Evolutionary conservation across 2,797 vertebrate genomes (phyloP).

Genomic region (Tragelaphus oryx): DNA sequence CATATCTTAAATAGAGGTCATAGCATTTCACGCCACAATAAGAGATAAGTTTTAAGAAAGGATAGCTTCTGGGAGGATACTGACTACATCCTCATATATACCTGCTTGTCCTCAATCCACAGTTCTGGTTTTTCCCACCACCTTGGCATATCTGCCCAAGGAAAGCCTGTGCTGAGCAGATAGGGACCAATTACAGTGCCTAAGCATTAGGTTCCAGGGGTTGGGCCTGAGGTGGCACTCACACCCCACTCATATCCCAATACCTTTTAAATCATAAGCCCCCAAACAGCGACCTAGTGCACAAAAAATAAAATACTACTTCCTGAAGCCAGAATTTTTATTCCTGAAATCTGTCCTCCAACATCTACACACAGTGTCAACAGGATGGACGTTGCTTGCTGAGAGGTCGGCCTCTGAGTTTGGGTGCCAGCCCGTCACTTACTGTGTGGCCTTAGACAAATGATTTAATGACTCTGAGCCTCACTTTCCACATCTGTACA

Average conservation of each 20-base stretch:
- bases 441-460: neutral
- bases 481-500: constrained; percentile 1
- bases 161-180: neutral
- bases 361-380: neutral
- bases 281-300: neutral
- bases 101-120: neutral
- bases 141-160: neutral
- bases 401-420: neutral
- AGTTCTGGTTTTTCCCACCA: neutral
- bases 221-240: neutral
- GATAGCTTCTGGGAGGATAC: neutral
- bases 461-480: neutral
- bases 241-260: neutral
- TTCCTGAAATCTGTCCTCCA: neutral
- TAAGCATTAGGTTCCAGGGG: neutral
- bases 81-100: neutral
- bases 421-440: neutral
- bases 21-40: neutral
- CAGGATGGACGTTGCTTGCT: neutral
- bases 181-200: neutral
- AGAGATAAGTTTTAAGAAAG: constrained; percentile 21
- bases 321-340: neutral
- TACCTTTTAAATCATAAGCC: neutral
- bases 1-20: neutral
- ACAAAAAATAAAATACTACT: neutral